phyloP scores from a whole-genome alignment of 1,140 invertebrate genomes.

The Drosophila aff. region DNA sequence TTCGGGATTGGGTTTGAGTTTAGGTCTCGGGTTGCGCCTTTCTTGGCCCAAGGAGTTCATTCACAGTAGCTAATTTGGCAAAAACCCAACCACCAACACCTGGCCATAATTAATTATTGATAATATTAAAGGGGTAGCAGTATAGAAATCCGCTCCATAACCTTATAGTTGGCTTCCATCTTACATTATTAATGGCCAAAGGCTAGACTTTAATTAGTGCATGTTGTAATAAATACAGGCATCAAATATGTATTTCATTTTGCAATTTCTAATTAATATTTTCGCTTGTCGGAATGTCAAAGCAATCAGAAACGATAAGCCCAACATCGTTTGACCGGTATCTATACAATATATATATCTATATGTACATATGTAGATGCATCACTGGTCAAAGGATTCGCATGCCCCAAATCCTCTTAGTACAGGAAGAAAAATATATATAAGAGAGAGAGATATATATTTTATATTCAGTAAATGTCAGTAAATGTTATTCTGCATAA shows the following conservation, averaged over 20 bases:
- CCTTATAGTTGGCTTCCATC: background rate
- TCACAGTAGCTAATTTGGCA: slow-evolving; percentile 25
- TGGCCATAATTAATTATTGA: background rate
- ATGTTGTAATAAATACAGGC: background rate
- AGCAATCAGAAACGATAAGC: slow-evolving; percentile 5
- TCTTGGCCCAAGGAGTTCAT: slow-evolving; percentile 24
- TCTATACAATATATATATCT: background rate
- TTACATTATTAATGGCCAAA: background rate
- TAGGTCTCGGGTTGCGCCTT: background rate
- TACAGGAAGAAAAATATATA: background rate
- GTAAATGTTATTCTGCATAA: slow-evolving; percentile 1
- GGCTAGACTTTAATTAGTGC: slow-evolving; percentile 3
- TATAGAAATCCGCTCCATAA: background rate
- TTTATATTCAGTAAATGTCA: background rate
- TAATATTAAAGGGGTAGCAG: background rate
- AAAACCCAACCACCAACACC: background rate
- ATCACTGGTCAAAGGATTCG: slow-evolving; percentile 1
- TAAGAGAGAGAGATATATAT: background rate
- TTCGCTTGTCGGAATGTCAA: slow-evolving; percentile 4
- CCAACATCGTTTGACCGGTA: background rate
- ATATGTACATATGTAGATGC: too few relatives aligned
- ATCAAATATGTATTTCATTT: slow-evolving; percentile 10
- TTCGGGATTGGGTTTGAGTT: background rate
- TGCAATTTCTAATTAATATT: slow-evolving; percentile 18
- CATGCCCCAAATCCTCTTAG: slow-evolving; percentile 6